Evolutionary conservation across 2,888 invertebrate genomes (phyloP).

Genomic region (Hypolimnas misippus): DNA sequence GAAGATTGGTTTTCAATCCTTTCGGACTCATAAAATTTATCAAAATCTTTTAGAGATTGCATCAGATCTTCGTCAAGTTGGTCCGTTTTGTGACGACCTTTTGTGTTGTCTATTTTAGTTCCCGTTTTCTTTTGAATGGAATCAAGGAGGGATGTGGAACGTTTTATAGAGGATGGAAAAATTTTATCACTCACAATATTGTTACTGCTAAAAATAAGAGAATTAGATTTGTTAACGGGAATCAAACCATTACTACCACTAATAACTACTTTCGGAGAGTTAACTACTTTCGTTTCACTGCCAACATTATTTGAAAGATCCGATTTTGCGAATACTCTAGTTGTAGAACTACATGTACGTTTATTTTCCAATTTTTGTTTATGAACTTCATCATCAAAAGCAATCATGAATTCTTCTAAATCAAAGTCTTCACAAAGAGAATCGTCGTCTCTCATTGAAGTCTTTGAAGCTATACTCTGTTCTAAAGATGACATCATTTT

Average conservation of each 20-base stretch:
- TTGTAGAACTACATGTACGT: constrained; percentile 78
- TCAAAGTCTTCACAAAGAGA: constrained; percentile 85
- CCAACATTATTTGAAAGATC: constrained; percentile 61
- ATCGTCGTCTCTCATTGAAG: constrained; percentile 76
- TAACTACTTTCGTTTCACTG: constrained; percentile 64
- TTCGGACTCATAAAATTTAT: constrained; percentile 76
- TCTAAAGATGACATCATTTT: constrained; percentile 81
- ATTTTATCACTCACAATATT: constrained; percentile 75
- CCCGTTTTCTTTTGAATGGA: constrained; percentile 75
- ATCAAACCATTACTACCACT: constrained; percentile 61
- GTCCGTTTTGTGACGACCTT: constrained; percentile 73
- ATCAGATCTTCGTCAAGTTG: constrained; percentile 78
- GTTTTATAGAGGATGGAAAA: constrained; percentile 81
- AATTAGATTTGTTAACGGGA: constrained; percentile 80
- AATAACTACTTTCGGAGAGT: constrained; percentile 65
- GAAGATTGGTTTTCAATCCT: constrained; percentile 60
- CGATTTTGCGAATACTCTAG: constrained; percentile 72
- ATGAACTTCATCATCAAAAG: constrained; percentile 86
- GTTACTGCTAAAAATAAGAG: constrained; percentile 84
- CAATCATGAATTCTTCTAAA: constrained; percentile 87
- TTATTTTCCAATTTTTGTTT: constrained; percentile 72
- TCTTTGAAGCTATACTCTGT: constrained; percentile 76
- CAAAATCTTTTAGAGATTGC: constrained; percentile 80
- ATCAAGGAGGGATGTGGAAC: constrained; percentile 83
- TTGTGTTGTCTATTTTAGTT: constrained; percentile 64